These are phyloP conservation scores for Oreochromis mossambicus DNA, from an alignment of 2,797 vertebrate species.

Conservation along the genomic window DNA sequence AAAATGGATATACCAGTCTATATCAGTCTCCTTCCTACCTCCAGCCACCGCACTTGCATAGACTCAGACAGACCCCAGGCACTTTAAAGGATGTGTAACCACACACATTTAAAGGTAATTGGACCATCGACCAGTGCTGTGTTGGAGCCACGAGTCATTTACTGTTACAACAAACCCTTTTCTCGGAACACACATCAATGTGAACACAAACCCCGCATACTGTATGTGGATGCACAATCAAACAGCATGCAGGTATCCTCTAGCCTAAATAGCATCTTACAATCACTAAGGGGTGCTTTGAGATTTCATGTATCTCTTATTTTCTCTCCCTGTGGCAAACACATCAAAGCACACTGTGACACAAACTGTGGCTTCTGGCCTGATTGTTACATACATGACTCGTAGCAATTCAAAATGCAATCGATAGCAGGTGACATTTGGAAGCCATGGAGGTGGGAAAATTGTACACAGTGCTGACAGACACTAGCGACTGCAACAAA, in stretches of 20 bases:
- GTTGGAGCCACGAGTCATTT: conserved; percentile 30
- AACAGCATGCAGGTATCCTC: neutral
- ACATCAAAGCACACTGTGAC: neutral
- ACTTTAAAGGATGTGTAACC: conserved; percentile 4
- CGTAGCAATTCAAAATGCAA: conserved; percentile 5
- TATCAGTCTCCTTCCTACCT: neutral
- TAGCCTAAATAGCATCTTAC: neutral
- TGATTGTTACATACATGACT: conserved; percentile 31
- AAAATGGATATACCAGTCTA: neutral
- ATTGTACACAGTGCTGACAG: neutral
- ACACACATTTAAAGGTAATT: conserved; percentile 49
- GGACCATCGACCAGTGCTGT: conserved; percentile 25
- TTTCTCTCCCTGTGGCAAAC: neutral
- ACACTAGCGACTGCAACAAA: conserved; percentile 9
- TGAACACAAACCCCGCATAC: neutral
- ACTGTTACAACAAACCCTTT: conserved; percentile 30
- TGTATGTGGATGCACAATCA: neutral
- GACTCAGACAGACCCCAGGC: neutral
- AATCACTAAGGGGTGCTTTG: neutral
- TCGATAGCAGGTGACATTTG: conserved; percentile 47
- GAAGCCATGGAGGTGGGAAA: neutral
- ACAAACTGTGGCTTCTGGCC: conserved; percentile 18
- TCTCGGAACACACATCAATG: neutral
- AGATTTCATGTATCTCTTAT: neutral
- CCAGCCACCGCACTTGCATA: neutral